Evolutionary conservation across 2,797 vertebrate species (phyloP).

Genomic region (Antennarius maculatus): DNA sequence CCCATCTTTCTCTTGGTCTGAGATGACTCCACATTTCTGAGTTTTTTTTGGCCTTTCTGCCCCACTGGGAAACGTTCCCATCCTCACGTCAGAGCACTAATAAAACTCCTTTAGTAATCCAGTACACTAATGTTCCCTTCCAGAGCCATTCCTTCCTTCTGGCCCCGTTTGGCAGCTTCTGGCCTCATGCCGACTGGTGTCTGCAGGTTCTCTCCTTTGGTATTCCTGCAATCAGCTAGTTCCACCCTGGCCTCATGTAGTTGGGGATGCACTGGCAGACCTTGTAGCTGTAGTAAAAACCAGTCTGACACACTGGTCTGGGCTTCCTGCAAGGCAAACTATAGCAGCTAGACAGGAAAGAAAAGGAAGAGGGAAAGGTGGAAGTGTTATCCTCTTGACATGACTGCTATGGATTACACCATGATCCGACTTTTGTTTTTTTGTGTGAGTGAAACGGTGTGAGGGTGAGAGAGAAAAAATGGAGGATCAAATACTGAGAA

Average conservation of each 20-base stretch:
- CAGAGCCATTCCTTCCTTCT: conserved; percentile 9
- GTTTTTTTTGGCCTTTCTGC: conserved; percentile 24
- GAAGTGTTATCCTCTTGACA: conserved; percentile 46
- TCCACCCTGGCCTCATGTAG: conserved; percentile 77
- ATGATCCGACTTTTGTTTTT: conserved; percentile 55
- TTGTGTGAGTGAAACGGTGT: conserved; percentile 47
- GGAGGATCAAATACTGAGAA: conserved; percentile 41
- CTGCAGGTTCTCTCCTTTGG: neutral
- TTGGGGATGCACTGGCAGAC: conserved; percentile 82
- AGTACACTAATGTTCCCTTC: conserved; percentile 22
- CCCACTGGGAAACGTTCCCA: conserved; percentile 3
- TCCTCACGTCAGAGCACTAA: conserved; percentile 15
- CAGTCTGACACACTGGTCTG: conserved; percentile 58
- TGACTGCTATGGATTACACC: conserved; percentile 39
- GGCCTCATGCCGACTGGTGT: conserved; percentile 6
- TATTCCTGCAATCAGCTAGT: conserved; percentile 44
- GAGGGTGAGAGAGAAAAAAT: conserved; percentile 27
- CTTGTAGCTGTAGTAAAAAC: conserved; percentile 77
- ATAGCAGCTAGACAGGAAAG: conserved; percentile 72
- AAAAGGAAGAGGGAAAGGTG: conserved; percentile 14
- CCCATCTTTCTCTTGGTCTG: conserved; percentile 3
- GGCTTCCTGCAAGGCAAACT: conserved; percentile 79
- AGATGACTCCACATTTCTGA: conserved; percentile 3
- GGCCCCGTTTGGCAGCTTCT: neutral
- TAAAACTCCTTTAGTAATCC: conserved; percentile 28